A percentile compares a stretch with the other conserved stretches of the same genome.
phyloP scores from a whole-genome alignment of 53 echinoderm and acorn worm genomes.

The Luidia sarsii region DNA sequence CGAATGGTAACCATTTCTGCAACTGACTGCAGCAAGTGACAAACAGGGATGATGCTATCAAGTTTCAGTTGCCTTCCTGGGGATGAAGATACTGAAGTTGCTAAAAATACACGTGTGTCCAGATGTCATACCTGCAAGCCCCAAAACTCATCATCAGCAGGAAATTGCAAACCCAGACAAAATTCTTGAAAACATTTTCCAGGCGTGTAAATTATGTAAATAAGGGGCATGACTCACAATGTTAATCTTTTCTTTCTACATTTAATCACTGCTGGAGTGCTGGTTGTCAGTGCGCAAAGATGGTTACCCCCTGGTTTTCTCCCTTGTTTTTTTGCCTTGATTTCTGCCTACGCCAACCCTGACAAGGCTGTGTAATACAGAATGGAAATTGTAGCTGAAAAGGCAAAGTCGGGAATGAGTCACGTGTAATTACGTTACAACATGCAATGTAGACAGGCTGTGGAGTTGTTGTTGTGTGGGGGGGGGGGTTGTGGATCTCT shows the following conservation, averaged over 20 bases:
- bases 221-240: conserved; percentile 16
- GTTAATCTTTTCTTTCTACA: neutral
- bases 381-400: conserved; percentile 39
- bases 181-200: too few relatives aligned
- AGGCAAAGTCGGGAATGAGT: conserved; percentile 45
- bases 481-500: too few relatives aligned
- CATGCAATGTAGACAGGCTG: neutral
- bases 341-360: neutral
- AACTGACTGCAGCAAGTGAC: too few relatives aligned
- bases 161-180: too few relatives aligned
- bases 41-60: too few relatives aligned
- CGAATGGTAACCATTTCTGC: too few relatives aligned
- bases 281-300: neutral
- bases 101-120: too few relatives aligned
- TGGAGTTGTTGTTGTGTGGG: conserved; percentile 9
- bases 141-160: too few relatives aligned
- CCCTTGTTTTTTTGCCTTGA: neutral
- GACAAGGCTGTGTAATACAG: conserved; percentile 1
- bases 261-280: neutral
- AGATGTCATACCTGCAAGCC: too few relatives aligned
- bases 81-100: too few relatives aligned
- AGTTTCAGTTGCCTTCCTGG: too few relatives aligned
- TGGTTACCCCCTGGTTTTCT: neutral
- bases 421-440: conserved; percentile 42
- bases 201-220: conserved; percentile 35